A percentile compares a stretch with the other conserved stretches of the same genome.
Evolutionary conservation across 1,140 invertebrate species (phyloP).

Genomic region (Agrilus planipennis): DNA sequence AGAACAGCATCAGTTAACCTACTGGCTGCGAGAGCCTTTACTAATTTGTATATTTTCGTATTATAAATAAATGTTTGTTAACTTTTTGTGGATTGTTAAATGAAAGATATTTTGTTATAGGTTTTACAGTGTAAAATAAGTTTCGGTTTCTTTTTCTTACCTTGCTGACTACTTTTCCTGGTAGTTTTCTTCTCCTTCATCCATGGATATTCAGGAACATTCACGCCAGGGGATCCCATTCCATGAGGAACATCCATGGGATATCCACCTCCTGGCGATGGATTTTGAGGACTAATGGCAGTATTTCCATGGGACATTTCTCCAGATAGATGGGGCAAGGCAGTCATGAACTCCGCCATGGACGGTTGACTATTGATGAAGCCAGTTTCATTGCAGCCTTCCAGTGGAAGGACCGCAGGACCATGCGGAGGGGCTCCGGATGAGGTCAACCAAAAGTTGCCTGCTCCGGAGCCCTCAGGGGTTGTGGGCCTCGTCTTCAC

Average conservation of each 20-base stretch:
- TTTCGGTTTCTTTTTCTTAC: slow-evolving; percentile 40
- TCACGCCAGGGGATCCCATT: slow-evolving; percentile 50
- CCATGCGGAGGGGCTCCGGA: slow-evolving; percentile 20
- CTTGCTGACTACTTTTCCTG: slow-evolving; percentile 79
- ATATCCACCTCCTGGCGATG: slow-evolving; percentile 39
- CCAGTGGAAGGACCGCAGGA: slow-evolving; percentile 24
- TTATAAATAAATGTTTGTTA: too few relatives aligned
- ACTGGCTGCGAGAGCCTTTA: too few relatives aligned
- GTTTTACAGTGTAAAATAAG: neutral
- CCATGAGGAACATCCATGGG: slow-evolving; percentile 53
- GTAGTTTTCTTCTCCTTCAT: slow-evolving; percentile 97
- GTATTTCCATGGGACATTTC: slow-evolving; percentile 37
- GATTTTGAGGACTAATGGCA: slow-evolving; percentile 40
- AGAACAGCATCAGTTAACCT: too few relatives aligned
- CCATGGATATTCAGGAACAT: slow-evolving; percentile 89
- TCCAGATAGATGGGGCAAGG: slow-evolving; percentile 57
- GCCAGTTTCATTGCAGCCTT: slow-evolving; percentile 56
- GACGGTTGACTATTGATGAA: slow-evolving; percentile 87
- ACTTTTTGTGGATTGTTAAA: too few relatives aligned
- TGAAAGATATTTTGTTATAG: neutral
- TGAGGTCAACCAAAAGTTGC: slow-evolving; percentile 28
- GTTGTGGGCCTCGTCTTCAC: slow-evolving; percentile 34
- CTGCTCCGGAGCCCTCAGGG: slow-evolving; percentile 25
- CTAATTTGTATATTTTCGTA: too few relatives aligned
- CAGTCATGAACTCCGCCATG: slow-evolving; percentile 86